A percentile compares a stretch with the other conserved stretches of the same genome.
phyloP scores from a whole-genome alignment of 2,888 invertebrate species.

The Temnothorax ravouxi region DNA sequence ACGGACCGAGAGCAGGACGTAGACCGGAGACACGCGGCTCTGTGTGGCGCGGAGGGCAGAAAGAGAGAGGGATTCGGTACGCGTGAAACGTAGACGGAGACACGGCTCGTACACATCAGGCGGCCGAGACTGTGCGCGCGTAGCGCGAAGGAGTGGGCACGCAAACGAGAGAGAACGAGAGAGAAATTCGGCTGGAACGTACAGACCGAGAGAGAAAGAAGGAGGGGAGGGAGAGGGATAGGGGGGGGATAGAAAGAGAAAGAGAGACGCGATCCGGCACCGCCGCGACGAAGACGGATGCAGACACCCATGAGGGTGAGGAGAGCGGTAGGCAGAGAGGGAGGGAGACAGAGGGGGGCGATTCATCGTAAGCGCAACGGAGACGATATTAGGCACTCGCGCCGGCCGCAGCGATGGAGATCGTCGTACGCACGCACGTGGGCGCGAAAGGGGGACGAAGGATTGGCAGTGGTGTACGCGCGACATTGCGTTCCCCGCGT shows the following conservation, averaged over 20 bases:
- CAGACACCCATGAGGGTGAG: constrained; percentile 57
- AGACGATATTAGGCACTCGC: constrained; percentile 66
- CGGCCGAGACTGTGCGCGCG: constrained; percentile 26
- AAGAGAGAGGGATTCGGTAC: constrained; percentile 27
- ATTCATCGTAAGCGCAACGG: constrained; percentile 56
- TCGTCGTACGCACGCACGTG: constrained; percentile 61
- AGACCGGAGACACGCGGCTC: constrained; percentile 61
- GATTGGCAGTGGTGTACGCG: constrained; percentile 67
- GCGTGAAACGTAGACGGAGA: constrained; percentile 49
- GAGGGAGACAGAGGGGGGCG: constrained; percentile 46
- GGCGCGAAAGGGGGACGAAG: constrained; percentile 46
- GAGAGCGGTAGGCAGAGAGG: constrained; percentile 25
- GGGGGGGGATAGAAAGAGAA: constrained; percentile 38
- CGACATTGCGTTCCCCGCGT: constrained; percentile 65
- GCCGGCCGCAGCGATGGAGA: constrained; percentile 63
- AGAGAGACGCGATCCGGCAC: constrained; percentile 44
- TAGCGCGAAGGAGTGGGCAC: constrained; percentile 45
- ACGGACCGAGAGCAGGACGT: constrained; percentile 60
- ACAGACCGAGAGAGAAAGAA: constrained; percentile 37
- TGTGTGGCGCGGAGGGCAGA: constrained; percentile 6
- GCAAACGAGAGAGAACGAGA: constrained; percentile 39
- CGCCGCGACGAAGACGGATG: constrained; percentile 67
- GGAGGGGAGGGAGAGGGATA: constrained; percentile 12
- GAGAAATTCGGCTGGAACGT: constrained; percentile 23
- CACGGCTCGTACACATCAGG: constrained; percentile 54